Conservation (phyloP, 2,888 invertebrate species). For the Asteroscopus sphinx region DNA sequence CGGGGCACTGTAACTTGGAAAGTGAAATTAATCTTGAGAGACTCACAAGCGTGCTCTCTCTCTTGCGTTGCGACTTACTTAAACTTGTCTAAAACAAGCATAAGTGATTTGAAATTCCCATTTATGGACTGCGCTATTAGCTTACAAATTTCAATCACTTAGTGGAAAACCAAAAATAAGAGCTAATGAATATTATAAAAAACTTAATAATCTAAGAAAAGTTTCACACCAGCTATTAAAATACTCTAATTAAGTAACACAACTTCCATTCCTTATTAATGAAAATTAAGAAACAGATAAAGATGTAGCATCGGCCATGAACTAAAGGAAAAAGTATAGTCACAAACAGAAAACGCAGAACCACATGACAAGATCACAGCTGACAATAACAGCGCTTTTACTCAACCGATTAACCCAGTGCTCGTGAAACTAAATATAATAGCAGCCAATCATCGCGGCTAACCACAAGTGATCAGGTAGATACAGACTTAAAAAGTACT, state of each 20-base stretch:
- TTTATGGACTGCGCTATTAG: too few species aligned
- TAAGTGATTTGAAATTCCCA: too few species aligned
- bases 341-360: constrained; percentile 15
- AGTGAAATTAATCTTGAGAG: constrained; percentile 9
- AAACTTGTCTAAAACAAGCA: too few species aligned
- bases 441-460: constrained; percentile 36
- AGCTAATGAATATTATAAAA: too few species aligned
- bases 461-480: constrained; percentile 40
- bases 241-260: too few species aligned
- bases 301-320: neutral
- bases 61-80: constrained; percentile 2
- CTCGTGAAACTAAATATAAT: constrained; percentile 43
- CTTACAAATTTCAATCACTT: too few species aligned
- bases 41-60: too few species aligned
- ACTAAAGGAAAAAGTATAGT: neutral
- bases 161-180: too few species aligned
- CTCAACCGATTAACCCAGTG: constrained; percentile 50
- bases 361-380: constrained; percentile 10
- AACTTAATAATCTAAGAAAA: too few species aligned
- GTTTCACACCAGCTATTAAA: too few species aligned
- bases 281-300: too few species aligned
- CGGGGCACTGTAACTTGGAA: constrained; percentile 14
- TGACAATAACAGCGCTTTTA: constrained; percentile 32
- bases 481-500: constrained; percentile 42
- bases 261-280: too few species aligned